phyloP scores from a whole-genome alignment of 2,797 vertebrate species.

The Myotis daubentonii region DNA sequence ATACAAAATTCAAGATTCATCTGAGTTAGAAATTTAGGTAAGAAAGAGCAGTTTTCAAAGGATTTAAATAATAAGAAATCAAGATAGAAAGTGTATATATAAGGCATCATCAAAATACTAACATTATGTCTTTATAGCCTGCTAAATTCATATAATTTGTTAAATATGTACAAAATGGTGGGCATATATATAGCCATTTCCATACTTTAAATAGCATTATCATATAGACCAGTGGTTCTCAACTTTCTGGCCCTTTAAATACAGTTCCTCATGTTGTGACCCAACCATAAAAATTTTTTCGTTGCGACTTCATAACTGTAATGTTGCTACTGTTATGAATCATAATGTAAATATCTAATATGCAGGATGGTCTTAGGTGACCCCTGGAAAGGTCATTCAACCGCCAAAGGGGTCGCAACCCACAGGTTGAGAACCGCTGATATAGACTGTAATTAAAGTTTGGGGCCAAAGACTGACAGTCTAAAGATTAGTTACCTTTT shows the following conservation, averaged over 20 bases:
- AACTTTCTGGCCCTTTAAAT: too few species aligned
- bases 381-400: too few species aligned
- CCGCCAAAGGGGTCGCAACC: too few species aligned
- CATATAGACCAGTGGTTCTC: neutral
- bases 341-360: too few species aligned
- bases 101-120: too few species aligned
- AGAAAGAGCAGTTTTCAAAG: constrained; percentile 21
- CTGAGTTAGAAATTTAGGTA: neutral
- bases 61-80: neutral
- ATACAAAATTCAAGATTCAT: constrained; percentile 5
- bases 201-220: neutral
- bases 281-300: too few species aligned
- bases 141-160: neutral
- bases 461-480: neutral
- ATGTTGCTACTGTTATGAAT: too few species aligned
- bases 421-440: too few species aligned
- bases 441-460: neutral
- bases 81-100: neutral
- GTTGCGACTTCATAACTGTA: too few species aligned
- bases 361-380: too few species aligned
- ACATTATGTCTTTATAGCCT: neutral
- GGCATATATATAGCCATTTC: neutral
- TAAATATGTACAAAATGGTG: neutral
- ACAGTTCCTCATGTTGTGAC: too few species aligned
- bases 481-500: neutral